Conservation (phyloP, 2,888 invertebrate species). For the Erannis defoliaria region DNA sequence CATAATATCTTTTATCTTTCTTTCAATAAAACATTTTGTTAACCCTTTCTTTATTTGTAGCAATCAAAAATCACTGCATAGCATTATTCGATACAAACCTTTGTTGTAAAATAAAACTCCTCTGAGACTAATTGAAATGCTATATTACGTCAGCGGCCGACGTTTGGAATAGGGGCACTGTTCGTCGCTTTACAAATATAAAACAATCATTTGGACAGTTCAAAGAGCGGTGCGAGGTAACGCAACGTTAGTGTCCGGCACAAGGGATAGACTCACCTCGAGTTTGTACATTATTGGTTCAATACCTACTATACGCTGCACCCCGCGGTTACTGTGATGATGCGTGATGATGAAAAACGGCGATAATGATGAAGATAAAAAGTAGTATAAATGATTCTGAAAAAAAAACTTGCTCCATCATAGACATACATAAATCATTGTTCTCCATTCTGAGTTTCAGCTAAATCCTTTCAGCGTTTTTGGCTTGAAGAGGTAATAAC, state of each 20-base stretch:
- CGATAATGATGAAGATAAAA: too few species aligned
- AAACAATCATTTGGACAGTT: slow-evolving; percentile 85
- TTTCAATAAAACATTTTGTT: slow-evolving; percentile 53
- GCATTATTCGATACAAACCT: slow-evolving; percentile 63
- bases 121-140: slow-evolving; percentile 80
- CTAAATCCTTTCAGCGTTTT: too few species aligned
- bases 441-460: too few species aligned
- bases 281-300: background rate
- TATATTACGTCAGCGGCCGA: slow-evolving; percentile 74
- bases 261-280: slow-evolving; percentile 35
- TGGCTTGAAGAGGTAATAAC: too few species aligned
- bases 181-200: slow-evolving; percentile 82
- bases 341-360: too few species aligned
- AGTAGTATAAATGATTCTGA: too few species aligned
- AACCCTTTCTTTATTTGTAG: slow-evolving; percentile 53
- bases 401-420: too few species aligned
- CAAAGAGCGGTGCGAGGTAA: slow-evolving; percentile 79
- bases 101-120: slow-evolving; percentile 75
- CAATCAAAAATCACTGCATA: slow-evolving; percentile 61
- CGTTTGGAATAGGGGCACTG: slow-evolving; percentile 74
- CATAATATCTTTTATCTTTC: slow-evolving; percentile 33
- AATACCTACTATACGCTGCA: too few species aligned
- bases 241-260: slow-evolving; percentile 63
- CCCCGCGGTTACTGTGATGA: too few species aligned
- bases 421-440: too few species aligned